phyloP scores from a whole-genome alignment of 2,888 invertebrate genomes.

The Cryptocephalus primarius region DNA sequence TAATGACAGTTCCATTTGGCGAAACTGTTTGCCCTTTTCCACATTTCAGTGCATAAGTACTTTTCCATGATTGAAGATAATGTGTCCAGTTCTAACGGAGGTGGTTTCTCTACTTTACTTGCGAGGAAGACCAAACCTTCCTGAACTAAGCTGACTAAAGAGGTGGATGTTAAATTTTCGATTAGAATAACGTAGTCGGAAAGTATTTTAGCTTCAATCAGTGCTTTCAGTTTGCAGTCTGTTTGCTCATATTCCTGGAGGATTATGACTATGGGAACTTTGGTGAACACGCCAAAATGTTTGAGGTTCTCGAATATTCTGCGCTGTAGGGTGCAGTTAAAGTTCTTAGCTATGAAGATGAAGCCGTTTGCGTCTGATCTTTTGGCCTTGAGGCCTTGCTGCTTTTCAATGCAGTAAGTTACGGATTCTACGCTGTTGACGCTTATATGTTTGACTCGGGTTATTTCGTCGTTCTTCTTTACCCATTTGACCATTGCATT shows the following conservation, averaged over 20 bases:
- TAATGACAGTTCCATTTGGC: constrained; percentile 37
- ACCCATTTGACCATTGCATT: constrained; percentile 23
- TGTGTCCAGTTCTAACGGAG: constrained; percentile 47
- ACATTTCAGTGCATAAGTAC: constrained; percentile 51
- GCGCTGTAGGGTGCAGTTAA: constrained; percentile 20
- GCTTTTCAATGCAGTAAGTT: constrained; percentile 29
- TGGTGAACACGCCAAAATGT: constrained; percentile 25
- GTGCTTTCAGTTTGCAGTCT: constrained; percentile 12
- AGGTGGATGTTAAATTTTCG: constrained; percentile 15
- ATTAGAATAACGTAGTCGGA: constrained; percentile 22
- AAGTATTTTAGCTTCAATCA: constrained; percentile 19
- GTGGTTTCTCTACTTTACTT: constrained; percentile 40
- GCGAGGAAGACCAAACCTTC: constrained; percentile 38
- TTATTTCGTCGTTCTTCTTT: constrained; percentile 25
- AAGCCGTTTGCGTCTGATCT: constrained; percentile 26
- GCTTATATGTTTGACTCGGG: constrained; percentile 23
- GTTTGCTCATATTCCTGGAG: constrained; percentile 17
- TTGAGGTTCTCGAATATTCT: constrained; percentile 22
- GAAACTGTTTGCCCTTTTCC: constrained; percentile 42
- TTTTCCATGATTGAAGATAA: constrained; percentile 45
- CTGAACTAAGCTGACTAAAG: constrained; percentile 18
- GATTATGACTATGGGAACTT: constrained; percentile 26
- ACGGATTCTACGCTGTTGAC: constrained; percentile 16
- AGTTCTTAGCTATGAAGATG: constrained; percentile 28
- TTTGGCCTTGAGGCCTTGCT: constrained; percentile 17